phyloP scores from a whole-genome alignment of 2,113 vertebrate genomes.

The Propithecus coquereli region DNA sequence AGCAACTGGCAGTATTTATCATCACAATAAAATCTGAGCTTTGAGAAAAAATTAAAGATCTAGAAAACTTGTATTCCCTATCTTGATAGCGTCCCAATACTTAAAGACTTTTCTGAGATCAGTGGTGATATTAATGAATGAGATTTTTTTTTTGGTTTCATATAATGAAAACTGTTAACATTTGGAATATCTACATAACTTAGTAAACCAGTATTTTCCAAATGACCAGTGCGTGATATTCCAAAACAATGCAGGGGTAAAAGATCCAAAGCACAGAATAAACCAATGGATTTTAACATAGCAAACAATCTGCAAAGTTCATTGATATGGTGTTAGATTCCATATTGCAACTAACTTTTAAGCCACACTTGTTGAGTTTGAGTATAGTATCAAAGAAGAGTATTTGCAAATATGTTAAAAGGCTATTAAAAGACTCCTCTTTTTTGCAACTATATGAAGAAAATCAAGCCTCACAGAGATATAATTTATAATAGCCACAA shows the following conservation, averaged over 20 bases:
- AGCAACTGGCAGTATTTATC: no score
- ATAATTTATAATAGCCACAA: neutral
- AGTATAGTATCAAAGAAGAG: neutral
- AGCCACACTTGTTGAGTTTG: neutral
- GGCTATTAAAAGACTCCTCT: neutral
- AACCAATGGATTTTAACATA: neutral
- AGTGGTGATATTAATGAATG: neutral
- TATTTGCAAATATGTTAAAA: neutral
- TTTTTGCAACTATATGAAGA: neutral
- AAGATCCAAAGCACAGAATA: neutral
- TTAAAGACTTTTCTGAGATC: neutral
- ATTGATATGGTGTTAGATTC: neutral
- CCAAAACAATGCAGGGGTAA: neutral
- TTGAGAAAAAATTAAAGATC: neutral
- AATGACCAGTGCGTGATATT: neutral
- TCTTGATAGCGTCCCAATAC: neutral
- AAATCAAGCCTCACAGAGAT: no score
- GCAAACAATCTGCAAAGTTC: neutral
- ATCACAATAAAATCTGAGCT: no score
- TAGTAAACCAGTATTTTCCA: neutral
- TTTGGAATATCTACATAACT: neutral
- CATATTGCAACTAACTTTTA: neutral
- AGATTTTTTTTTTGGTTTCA: neutral
- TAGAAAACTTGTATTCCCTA: neutral
- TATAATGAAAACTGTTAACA: neutral